Conservation (phyloP, 2,888 invertebrate species). For the Andrena dorsata region DNA sequence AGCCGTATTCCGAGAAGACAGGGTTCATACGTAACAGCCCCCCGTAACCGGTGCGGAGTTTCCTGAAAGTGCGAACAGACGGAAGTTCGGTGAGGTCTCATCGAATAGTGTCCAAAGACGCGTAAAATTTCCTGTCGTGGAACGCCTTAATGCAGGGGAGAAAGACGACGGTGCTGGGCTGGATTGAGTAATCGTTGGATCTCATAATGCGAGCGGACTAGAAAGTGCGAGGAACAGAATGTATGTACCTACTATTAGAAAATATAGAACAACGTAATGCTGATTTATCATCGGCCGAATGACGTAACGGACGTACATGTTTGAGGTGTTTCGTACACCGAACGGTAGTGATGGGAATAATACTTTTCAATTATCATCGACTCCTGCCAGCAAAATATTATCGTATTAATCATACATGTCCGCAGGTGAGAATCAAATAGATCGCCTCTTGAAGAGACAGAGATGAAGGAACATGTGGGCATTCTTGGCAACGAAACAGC, state of each 20-base stretch:
- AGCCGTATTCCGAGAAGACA: slow-evolving; percentile 93
- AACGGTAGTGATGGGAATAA: too few relatives aligned
- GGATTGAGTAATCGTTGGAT: slow-evolving; percentile 53
- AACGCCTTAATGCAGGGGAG: slow-evolving; percentile 16
- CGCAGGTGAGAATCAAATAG: too few relatives aligned
- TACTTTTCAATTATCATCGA: too few relatives aligned
- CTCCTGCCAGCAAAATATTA: too few relatives aligned
- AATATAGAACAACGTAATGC: slow-evolving; percentile 63
- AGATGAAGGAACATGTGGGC: too few relatives aligned
- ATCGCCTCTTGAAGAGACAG: too few relatives aligned
- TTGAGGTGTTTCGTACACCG: slow-evolving; percentile 15
- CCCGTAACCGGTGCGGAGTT: slow-evolving; percentile 92
- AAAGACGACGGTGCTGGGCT: slow-evolving; percentile 17
- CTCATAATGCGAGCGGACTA: slow-evolving; percentile 60
- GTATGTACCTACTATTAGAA: slow-evolving; percentile 49
- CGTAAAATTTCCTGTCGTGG: slow-evolving; percentile 33
- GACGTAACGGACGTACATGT: slow-evolving; percentile 56
- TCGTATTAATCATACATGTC: too few relatives aligned
- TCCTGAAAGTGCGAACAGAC: slow-evolving; percentile 85
- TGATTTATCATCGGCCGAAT: slow-evolving; percentile 64
- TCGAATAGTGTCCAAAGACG: slow-evolving; percentile 7
- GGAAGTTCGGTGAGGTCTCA: neutral
- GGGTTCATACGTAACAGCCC: slow-evolving; percentile 95
- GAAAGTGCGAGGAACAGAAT: slow-evolving; percentile 64
- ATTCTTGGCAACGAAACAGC: too few relatives aligned